A percentile compares a stretch with the other conserved stretches of the same genome.
These are phyloP conservation scores for Ichneumoninae sp. DNA, from an alignment of 2,888 invertebrate species.

Conservation along the genomic window DNA sequence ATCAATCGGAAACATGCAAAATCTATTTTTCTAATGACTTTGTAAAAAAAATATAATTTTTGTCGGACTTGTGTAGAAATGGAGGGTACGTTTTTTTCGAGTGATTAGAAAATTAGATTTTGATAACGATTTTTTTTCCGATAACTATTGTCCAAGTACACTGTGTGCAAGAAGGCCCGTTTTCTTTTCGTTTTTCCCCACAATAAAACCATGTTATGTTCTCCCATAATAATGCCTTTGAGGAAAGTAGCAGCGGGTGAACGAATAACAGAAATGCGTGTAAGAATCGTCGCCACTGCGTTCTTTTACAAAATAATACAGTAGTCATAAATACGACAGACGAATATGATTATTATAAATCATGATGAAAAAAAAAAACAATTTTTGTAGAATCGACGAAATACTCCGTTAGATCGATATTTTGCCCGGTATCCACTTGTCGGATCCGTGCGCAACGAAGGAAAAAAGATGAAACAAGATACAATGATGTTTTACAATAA, in stretches of 20 bases:
- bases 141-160: background rate
- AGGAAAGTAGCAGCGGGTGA: slow-evolving; percentile 20
- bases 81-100: background rate
- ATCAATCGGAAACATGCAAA: slow-evolving; percentile 15
- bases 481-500: slow-evolving; percentile 34
- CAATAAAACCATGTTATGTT: too few relatives aligned
- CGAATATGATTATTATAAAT: slow-evolving; percentile 39
- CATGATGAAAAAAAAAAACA: slow-evolving; percentile 23
- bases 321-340: slow-evolving; percentile 57
- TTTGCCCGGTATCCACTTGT: slow-evolving; percentile 31
- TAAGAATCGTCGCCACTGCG: slow-evolving; percentile 49
- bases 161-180: background rate
- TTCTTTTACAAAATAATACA: slow-evolving; percentile 49
- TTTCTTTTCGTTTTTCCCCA: slow-evolving; percentile 25
- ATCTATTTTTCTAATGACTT: slow-evolving; percentile 19
- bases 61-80: background rate
- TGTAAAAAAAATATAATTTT: background rate
- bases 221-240: slow-evolving; percentile 26
- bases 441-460: slow-evolving; percentile 31
- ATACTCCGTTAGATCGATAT: slow-evolving; percentile 71
- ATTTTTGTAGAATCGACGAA: slow-evolving; percentile 70
- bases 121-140: slow-evolving; percentile 15
- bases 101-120: slow-evolving; percentile 36
- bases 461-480: slow-evolving; percentile 36
- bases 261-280: background rate